These are phyloP conservation scores for Hydrochoerus hydrochaeris DNA, from an alignment of 2,113 vertebrate species.

Conservation along the genomic window DNA sequence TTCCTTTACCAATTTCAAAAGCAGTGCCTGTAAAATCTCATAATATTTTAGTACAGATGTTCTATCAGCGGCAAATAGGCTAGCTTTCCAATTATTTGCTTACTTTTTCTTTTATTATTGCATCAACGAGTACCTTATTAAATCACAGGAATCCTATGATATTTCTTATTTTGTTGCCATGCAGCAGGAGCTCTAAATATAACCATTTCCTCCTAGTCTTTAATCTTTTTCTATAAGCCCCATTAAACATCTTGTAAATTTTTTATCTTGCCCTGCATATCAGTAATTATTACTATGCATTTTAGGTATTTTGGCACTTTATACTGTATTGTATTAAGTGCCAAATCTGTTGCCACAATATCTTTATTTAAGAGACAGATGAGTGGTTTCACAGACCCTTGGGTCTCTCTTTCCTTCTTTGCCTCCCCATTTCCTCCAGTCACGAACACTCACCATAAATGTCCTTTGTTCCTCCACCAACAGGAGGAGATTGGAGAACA, in stretches of 20 bases:
- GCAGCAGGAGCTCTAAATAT: neutral
- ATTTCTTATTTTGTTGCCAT: neutral
- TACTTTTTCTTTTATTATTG: neutral
- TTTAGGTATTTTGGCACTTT: conserved; percentile 2
- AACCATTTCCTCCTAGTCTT: neutral
- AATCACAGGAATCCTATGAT: neutral
- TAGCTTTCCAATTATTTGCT: conserved; percentile 41
- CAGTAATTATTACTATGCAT: neutral
- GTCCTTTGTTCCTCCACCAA: neutral
- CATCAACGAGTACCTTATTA: neutral
- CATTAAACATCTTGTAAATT: neutral
- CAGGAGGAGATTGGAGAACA: neutral
- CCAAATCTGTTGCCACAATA: neutral
- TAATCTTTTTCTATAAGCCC: neutral
- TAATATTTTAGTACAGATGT: neutral
- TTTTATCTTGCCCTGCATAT: neutral
- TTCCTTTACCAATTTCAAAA: neutral
- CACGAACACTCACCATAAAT: neutral
- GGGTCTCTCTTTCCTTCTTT: neutral
- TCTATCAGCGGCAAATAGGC: neutral
- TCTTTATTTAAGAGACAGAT: neutral
- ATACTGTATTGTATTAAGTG: neutral
- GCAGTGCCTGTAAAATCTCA: neutral
- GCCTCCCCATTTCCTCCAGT: neutral
- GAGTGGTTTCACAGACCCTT: neutral